Conservation (phyloP, 2,888 invertebrate species). For the Euclidia mi region DNA sequence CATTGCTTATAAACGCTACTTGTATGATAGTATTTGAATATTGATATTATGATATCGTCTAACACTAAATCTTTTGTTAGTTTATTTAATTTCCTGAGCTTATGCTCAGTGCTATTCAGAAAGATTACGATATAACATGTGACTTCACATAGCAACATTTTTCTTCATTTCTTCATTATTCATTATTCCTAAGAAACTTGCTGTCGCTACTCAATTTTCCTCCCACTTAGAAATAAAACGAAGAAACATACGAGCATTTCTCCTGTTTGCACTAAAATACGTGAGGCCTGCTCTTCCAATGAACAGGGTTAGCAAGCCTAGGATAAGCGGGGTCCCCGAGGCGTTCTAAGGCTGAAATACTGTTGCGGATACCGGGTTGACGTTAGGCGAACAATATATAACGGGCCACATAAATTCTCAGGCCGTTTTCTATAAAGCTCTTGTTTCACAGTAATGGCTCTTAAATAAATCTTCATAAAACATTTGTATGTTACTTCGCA, state of each 20-base stretch:
- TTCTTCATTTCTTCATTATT: no score
- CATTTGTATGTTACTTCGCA: no score
- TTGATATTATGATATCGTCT: no score
- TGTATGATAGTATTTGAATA: no score
- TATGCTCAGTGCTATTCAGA: no score
- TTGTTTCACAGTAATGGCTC: slow-evolving; percentile 11
- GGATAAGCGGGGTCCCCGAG: slow-evolving; percentile 46
- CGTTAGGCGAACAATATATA: slow-evolving; percentile 36
- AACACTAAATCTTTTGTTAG: no score
- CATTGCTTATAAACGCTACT: no score
- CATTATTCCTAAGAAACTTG: neutral
- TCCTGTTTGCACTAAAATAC: neutral
- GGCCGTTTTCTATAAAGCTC: slow-evolving; percentile 2
- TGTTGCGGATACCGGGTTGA: slow-evolving; percentile 26
- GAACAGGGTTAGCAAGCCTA: slow-evolving; percentile 29
- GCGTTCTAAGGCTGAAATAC: slow-evolving; percentile 45
- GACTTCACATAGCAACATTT: no score
- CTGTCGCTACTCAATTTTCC: neutral
- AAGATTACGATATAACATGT: no score
- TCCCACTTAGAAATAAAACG: slow-evolving; percentile 34
- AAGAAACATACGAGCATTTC: slow-evolving; percentile 26
- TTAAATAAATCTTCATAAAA: neutral
- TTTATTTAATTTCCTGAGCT: no score
- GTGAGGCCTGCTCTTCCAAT: no score
- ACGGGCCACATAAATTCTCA: slow-evolving; percentile 24